Conservation (phyloP, 2,797 vertebrate species). For the Mareca penelope region DNA sequence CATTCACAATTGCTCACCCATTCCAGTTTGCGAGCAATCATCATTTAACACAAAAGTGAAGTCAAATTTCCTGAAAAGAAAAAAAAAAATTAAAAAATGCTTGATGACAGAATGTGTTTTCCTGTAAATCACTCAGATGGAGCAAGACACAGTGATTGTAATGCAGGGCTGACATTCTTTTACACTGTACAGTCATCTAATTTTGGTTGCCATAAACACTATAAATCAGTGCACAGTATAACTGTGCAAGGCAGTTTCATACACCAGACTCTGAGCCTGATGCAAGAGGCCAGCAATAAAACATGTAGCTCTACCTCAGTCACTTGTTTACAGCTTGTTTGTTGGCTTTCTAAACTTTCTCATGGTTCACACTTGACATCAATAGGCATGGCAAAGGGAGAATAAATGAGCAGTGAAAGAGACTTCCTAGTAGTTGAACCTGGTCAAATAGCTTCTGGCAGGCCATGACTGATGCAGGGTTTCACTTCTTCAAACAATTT, state of each 20-base stretch:
- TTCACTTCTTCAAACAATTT: not conserved
- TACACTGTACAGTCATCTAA: slow-evolving; percentile 9
- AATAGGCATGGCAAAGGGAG: not conserved
- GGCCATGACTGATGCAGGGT: not conserved
- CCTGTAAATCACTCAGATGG: slow-evolving; percentile 61
- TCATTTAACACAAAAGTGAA: slow-evolving; percentile 4
- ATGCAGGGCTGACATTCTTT: slow-evolving; percentile 43
- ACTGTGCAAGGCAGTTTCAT: not conserved
- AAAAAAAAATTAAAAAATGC: not conserved
- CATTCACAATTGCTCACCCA: not conserved
- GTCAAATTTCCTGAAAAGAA: slow-evolving; percentile 24
- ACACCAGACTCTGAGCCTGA: not conserved
- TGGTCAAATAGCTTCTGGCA: not conserved
- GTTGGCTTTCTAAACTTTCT: slow-evolving; percentile 47
- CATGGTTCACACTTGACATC: slow-evolving; percentile 50
- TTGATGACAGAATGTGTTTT: slow-evolving; percentile 15
- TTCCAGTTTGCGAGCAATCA: slow-evolving; percentile 5
- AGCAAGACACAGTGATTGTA: not conserved
- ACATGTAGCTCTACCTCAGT: slow-evolving; percentile 18
- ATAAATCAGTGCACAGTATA: slow-evolving; percentile 44
- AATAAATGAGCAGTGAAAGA: not conserved
- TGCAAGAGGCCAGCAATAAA: slow-evolving; percentile 53
- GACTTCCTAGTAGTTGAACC: not conserved
- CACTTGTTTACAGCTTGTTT: slow-evolving; percentile 68
- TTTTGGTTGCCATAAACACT: slow-evolving; percentile 54